Base-by-base conservation (phyloP, 92 coral and sea anemone species). In the Heliopora coerulea region DNA sequence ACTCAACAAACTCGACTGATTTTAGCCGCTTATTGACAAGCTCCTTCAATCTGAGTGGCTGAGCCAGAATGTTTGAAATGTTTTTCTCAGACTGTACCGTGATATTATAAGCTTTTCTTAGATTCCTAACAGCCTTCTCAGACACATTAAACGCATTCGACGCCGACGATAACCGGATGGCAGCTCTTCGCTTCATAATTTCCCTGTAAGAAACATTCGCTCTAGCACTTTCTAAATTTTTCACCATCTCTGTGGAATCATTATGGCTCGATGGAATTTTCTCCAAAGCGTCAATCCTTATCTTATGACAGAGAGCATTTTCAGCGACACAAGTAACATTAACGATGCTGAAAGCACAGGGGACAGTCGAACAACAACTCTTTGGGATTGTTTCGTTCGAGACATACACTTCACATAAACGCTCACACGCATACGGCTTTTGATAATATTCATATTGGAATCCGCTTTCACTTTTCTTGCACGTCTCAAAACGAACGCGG, bases 231-330 rank as follows among this genome's bases (percentile, higher is more conserved):
- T 73, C 83, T 18, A 79, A 56, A 35, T 40, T 54, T 58, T 26
- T 28, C 49, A 83, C 59, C 33, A 90, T 81, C 4, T 66, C 65
- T 3, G 84, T 25, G 15, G 73, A 5, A 33, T 62, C 17, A 28
- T 50, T 67, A 23, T 81, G 72, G 1, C 84, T 67, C 32, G 50
- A 37, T 23, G 72, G 24, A 10, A 83, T 68, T 42, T 81, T 84
- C 8, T 54, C 56, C 29, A 83, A 72, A 23, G 79, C 89, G 29
- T 68, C 73, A 2, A 70, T 63, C 62, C 91, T 85, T 1, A 74
- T 49, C 56, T 66, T 81, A 12, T 75, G 48, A 40, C 96, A 89
- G 31, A 89, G 74, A 10, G 79, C 69, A 50, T 86, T 89, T 37
- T 67, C 56, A 54, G 83, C 80, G 39, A 83, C 41, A 74, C 96